A percentile compares a stretch with the other conserved stretches of the same genome.
phyloP scores from a whole-genome alignment of 2,888 invertebrate species.

The Catocala sponsa region DNA sequence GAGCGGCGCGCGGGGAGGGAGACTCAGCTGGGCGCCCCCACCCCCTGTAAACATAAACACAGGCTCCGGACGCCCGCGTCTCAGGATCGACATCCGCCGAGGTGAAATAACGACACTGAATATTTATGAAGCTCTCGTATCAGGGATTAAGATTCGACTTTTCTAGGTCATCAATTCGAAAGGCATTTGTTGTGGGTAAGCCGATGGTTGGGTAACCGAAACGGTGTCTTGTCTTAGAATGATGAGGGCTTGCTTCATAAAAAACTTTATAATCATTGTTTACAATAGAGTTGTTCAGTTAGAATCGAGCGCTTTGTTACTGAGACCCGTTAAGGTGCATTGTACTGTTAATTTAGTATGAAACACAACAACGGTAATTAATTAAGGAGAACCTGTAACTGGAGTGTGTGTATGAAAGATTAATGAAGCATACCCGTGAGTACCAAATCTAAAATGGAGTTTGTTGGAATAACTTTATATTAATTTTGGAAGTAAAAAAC shows the following conservation, averaged over 20 bases:
- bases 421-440: conserved; percentile 38
- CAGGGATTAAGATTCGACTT: conserved; percentile 83
- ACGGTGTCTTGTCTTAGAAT: conserved; percentile 5
- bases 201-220: conserved; percentile 42
- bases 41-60: conserved; percentile 86
- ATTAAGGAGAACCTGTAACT: conserved; percentile 37
- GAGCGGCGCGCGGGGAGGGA: conserved; percentile 51
- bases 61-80: conserved; percentile 60
- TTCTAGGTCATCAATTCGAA: conserved; percentile 79
- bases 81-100: conserved; percentile 81
- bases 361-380: conserved; percentile 42
- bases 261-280: conserved; percentile 43
- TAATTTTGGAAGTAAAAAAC: conserved; percentile 3
- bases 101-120: conserved; percentile 86
- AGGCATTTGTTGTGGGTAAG: conserved; percentile 57
- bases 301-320: conserved; percentile 36
- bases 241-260: conserved; percentile 41
- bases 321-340: conserved; percentile 19
- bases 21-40: conserved; percentile 78
- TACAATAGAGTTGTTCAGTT: conserved; percentile 30
- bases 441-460: conserved; percentile 26
- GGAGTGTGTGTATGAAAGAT: conserved; percentile 35
- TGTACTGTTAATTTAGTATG: conserved; percentile 39
- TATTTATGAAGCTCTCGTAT: conserved; percentile 84
- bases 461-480: conserved; percentile 9